Evolutionary conservation across 2,888 invertebrate species (phyloP), one percentile per base, ranked within the genome.

Genomic region (Eristalinus aeneus): DNA sequence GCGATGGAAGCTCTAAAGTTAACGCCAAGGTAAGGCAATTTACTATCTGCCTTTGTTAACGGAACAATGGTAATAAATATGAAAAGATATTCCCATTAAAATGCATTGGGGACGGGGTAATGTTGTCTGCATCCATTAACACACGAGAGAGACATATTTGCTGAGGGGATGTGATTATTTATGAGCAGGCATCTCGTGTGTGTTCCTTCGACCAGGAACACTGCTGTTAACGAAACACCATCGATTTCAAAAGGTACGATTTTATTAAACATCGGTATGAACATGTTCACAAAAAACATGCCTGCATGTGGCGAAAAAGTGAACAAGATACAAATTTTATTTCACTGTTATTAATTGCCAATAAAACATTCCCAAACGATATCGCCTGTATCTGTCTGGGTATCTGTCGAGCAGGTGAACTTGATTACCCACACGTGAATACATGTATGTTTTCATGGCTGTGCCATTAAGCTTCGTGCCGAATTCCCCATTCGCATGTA

Each of bases 61-160:
- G 10, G n/a, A 23, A 9, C 60, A 60, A 53, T 16, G 46, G 53
- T 60, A 68, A 76, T 76, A 76, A 61, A 69, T 65, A 69, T 76
- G 32, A 61, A 68, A 69, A 69, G 46, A 46, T 46, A 46, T 46
- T 46, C 46, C 16, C 54, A 76, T 69, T 76, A 69, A 76, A 76
- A 76, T 16, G 36, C 69, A 69, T n/a, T 54, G 63, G 36, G 54
- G 20, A 27, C 53, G 53, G 54, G 16, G 69, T 69, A 36, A 63
- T 68, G 69, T 68, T 63, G 36, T 68, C 54, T 69, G 39, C 61
- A 23, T 68, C 61, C 68, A 76, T 76, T 63, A 76, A 69, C 69
- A 63, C 61, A 69, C 34, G 61, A 68, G 54, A 53, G 67, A 12
- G 60, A 61, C 75, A 75, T 61, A 68, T 75, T 75, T 68, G 34